Evolutionary conservation across 2,113 vertebrate species (phyloP).

Genomic region (Chlorodrepanis virens): DNA sequence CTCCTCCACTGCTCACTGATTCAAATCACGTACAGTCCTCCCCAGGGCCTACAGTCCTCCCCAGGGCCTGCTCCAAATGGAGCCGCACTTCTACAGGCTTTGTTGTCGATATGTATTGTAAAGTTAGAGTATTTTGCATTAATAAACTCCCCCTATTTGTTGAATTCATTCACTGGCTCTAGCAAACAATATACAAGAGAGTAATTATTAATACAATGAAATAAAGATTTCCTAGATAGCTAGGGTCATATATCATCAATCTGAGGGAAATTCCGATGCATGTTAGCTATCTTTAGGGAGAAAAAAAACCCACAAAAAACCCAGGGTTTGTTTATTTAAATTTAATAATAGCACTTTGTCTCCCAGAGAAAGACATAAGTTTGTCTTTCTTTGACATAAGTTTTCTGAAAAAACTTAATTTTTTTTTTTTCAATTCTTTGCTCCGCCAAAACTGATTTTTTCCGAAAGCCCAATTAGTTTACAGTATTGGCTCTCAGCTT

Average conservation of each 20-base stretch:
- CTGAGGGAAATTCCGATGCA: background rate
- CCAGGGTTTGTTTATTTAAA: background rate
- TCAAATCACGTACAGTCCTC: constrained; percentile 13
- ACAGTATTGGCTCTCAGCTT: fast-evolving
- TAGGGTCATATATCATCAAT: background rate
- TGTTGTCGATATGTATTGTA: background rate
- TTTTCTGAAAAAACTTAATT: background rate
- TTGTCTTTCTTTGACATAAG: background rate
- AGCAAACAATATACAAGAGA: background rate
- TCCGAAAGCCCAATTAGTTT: background rate
- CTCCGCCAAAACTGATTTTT: background rate
- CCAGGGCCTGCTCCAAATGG: background rate
- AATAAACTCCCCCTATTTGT: background rate
- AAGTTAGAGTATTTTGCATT: background rate
- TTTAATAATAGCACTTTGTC: background rate
- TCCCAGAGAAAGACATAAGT: background rate
- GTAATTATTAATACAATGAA: background rate
- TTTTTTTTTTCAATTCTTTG: background rate
- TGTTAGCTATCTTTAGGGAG: background rate
- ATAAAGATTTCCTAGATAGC: background rate
- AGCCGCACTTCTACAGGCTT: background rate
- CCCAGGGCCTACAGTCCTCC: background rate
- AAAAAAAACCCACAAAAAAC: background rate
- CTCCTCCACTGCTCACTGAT: background rate
- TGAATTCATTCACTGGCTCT: background rate